Base-by-base conservation (phyloP, 2,797 vertebrate species). In the Sphenopsis melanotis region DNA sequence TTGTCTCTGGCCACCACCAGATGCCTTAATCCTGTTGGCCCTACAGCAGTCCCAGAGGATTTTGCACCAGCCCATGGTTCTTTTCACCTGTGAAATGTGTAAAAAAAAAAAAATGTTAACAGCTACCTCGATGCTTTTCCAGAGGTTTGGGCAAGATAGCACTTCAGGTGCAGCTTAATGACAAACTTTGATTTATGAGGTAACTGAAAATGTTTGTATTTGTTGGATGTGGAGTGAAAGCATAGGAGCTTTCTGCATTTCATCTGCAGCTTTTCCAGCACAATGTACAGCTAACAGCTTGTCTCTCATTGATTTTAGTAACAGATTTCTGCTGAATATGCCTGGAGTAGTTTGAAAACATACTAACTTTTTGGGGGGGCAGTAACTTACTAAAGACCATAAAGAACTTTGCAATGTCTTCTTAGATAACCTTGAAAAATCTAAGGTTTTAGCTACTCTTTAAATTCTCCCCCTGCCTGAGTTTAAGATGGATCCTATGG, bases 101-200 rank as follows among this genome's bases (percentile, higher is more conserved):
- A 21, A 20, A 57, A 81, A 87, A 42, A 41, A 34, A 7, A 30
- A 42, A 83, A 72, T 6, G 39, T 47, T 66, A 94, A 80, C 60
- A 85, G 23, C 64, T 84, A 11, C 64, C 22, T 72, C 2, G 1
- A 21, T 63, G 57, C 44, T 81, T 76, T 83, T 83, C 26, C 21
- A 36, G 84, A 81, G 76, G 72, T 55, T 89, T 88, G 76, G 82
- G 64, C 44, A 68, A 64, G 75, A 49, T 39, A 46, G 49, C 46
- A 36, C 78, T 92, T 81, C 12, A 87, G 52, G 24, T 77, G 75
- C 39, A 90, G 80, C 46, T 72, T 94, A 90, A 78, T 88, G 68
- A 84, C 75, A 78, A 95, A 88, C 82, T 92, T 84, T 88, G 88
- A 94, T 95, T 96, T 91, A 95, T 68, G 68, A 88, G 49, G 63